Percentiles rank a stretch among this genome's conserved stretches.
Conservation (phyloP, 2,888 invertebrate genomes). For the Philereme transversata region DNA sequence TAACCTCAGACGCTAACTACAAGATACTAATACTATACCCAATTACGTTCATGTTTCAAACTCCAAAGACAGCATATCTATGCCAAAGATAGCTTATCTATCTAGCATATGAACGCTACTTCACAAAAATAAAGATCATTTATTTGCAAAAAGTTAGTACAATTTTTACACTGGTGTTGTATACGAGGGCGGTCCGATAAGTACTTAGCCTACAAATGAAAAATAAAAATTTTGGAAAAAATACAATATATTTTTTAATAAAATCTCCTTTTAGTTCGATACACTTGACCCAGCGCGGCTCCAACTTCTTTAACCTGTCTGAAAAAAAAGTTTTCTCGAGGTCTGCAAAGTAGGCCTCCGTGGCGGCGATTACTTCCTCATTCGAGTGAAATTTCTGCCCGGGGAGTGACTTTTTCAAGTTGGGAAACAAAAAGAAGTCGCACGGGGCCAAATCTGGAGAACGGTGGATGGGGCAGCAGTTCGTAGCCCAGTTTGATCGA, state of each 20-base stretch:
- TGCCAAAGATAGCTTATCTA: no score
- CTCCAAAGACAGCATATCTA: no score
- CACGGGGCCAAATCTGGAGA: constrained; percentile 17
- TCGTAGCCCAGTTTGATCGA: background rate
- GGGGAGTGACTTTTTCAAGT: constrained; percentile 12
- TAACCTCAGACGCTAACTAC: no score
- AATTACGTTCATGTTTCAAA: no score
- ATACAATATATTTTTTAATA: background rate
- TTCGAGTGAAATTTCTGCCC: background rate
- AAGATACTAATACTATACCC: background rate
- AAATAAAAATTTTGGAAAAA: background rate
- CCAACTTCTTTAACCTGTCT: constrained; percentile 1
- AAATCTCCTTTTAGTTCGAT: constrained; percentile 1
- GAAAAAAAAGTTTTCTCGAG: background rate
- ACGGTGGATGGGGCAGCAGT: constrained; percentile 2
- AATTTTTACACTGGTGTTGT: no score
- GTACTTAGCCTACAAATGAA: no score
- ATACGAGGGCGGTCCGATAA: no score
- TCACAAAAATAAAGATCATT: no score
- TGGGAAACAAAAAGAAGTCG: constrained; percentile 13
- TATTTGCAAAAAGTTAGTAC: no score
- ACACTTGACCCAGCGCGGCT: constrained; percentile 3
- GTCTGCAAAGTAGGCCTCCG: constrained; percentile 2
- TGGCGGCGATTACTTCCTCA: background rate
- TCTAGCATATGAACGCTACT: no score